Evolutionary conservation across 2,888 invertebrate genomes (phyloP).

Genomic region (Heliconius charithonia): DNA sequence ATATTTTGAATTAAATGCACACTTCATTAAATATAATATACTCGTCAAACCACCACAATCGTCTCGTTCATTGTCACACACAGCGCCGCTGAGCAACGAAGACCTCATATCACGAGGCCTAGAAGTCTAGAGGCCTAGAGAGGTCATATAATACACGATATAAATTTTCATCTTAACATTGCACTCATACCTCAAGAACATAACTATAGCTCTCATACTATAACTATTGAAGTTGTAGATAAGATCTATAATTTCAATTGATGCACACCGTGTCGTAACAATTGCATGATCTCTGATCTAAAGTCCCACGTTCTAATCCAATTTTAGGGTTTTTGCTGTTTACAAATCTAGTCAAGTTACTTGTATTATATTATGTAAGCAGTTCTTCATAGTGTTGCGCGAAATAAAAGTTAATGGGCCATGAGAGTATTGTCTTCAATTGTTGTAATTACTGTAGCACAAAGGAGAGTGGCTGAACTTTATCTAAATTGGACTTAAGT

Average conservation of each 20-base stretch:
- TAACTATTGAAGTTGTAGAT: conserved; percentile 29
- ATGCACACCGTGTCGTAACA: conserved; percentile 44
- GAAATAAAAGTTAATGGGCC: conserved; percentile 25
- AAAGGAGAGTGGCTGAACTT: conserved; percentile 2
- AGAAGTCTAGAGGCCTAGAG: too few species aligned
- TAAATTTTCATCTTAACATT: neutral
- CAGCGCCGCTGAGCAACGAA: too few species aligned
- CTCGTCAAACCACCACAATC: too few species aligned
- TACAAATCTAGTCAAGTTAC: conserved; percentile 34
- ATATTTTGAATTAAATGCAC: too few species aligned
- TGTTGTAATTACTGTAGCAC: conserved; percentile 17
- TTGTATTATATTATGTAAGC: conserved; percentile 21
- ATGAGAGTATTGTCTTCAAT: conserved; percentile 27
- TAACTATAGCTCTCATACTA: neutral
- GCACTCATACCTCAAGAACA: neutral
- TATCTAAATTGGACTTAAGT: conserved; percentile 3
- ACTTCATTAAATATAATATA: too few species aligned
- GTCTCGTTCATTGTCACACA: too few species aligned
- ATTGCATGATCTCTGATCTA: conserved; percentile 40
- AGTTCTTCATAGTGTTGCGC: conserved; percentile 13
- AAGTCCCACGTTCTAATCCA: conserved; percentile 44
- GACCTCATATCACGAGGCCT: too few species aligned
- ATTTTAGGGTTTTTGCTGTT: conserved; percentile 44
- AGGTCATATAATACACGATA: neutral
- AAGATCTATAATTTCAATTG: conserved; percentile 44